Percentiles rank a stretch among this genome's conserved stretches.
Conservation (phyloP, 2,113 vertebrate species). For the Isichthys henryi region DNA sequence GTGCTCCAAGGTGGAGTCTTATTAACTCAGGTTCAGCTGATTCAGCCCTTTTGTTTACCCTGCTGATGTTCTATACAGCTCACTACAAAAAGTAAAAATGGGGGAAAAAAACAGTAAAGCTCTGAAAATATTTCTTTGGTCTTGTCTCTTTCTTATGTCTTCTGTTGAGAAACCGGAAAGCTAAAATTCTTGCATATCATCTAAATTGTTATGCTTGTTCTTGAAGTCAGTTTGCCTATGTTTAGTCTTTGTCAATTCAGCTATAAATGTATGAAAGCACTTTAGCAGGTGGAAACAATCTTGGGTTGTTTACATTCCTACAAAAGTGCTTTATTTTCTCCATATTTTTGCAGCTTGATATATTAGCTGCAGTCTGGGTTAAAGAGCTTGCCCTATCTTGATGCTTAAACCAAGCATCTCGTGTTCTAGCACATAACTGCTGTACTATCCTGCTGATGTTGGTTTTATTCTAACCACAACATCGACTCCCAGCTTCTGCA, state of each 20-base stretch:
- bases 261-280: background rate
- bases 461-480: background rate
- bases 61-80: slow-evolving; percentile 53
- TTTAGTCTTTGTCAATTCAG: background rate
- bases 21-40: slow-evolving; percentile 71
- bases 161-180: background rate
- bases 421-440: background rate
- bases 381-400: background rate
- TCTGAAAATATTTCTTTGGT: slow-evolving; percentile 43
- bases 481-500: background rate
- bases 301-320: background rate
- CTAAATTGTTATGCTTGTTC: background rate
- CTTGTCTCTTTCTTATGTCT: slow-evolving; percentile 36
- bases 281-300: background rate
- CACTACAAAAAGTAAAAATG: slow-evolving; percentile 52
- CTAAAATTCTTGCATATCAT: background rate
- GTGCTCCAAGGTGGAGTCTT: slow-evolving; percentile 54
- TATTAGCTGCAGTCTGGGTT: background rate
- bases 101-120: slow-evolving; percentile 52
- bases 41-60: slow-evolving; percentile 58
- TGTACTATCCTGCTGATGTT: background rate
- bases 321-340: background rate
- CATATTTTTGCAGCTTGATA: background rate
- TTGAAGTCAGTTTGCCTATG: background rate
- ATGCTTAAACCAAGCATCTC: background rate